Conservation (phyloP, 2,888 invertebrate species). For the Rotaria sp. region DNA sequence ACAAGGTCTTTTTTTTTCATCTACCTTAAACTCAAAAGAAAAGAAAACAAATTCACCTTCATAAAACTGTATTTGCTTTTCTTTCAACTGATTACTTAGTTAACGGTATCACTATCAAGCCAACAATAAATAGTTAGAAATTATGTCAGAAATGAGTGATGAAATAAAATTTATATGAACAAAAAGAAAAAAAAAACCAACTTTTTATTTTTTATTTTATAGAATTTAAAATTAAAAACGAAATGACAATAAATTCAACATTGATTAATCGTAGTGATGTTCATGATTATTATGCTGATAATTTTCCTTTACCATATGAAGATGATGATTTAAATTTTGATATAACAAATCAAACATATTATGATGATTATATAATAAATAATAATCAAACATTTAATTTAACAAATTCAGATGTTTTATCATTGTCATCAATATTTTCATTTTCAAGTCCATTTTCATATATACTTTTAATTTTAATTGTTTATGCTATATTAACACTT, state of each 20-base stretch:
- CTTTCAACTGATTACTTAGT: no score
- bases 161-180: no score
- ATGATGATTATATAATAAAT: neutral
- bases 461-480: neutral
- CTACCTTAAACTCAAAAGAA: no score
- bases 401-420: neutral
- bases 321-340: neutral
- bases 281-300: neutral
- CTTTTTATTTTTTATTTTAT: no score
- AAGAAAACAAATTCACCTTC: no score
- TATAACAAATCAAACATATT: neutral
- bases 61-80: no score
- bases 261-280: neutral
- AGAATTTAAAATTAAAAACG: neutral
- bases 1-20: neutral
- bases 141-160: no score
- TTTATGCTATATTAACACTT: neutral
- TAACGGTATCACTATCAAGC: no score
- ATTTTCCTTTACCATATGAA: neutral
- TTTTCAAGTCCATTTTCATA: slow-evolving; percentile 5
- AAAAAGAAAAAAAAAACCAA: no score
- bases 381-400: neutral
- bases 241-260: neutral
- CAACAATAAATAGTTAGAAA: no score
- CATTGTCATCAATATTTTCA: neutral